A percentile compares a stretch with the other conserved stretches of the same genome.
Evolutionary conservation across 2,797 vertebrate genomes (phyloP).

Genomic region (Eurystomus glaucurus): DNA sequence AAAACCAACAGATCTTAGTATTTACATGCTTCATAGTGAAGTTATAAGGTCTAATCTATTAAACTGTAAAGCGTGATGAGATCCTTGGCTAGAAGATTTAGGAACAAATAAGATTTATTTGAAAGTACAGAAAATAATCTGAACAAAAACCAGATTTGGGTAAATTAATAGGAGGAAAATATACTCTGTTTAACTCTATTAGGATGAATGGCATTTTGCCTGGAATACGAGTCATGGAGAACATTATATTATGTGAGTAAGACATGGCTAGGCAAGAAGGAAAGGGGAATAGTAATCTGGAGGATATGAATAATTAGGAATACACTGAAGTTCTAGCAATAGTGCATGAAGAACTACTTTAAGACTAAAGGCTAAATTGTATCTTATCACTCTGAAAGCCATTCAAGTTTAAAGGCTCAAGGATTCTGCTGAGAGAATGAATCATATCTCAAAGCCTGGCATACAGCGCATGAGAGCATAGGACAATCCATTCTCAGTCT

Average conservation of each 20-base stretch:
- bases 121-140: not conserved
- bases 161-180: constrained; percentile 31
- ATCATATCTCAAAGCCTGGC: not conserved
- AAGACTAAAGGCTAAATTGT: constrained; percentile 2
- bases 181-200: not conserved
- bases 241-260: not conserved
- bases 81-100: not conserved
- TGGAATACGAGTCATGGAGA: constrained; percentile 41
- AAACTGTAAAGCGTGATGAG: not conserved
- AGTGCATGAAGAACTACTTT: not conserved
- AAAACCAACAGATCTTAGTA: not conserved
- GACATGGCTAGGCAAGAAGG: not conserved
- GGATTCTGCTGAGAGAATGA: not conserved
- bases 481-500: not conserved
- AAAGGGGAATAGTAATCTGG: not conserved
- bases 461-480: rapidly evolving
- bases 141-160: not conserved
- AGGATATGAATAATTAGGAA: constrained; percentile 3
- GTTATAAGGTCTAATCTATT: not conserved
- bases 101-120: not conserved
- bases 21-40: not conserved
- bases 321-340: not conserved
- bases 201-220: constrained; percentile 53
- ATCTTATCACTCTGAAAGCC: not conserved
- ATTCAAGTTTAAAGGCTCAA: not conserved